Evolutionary conservation across 2,888 invertebrate species (phyloP).

Genomic region (Protodeltote pygarga): DNA sequence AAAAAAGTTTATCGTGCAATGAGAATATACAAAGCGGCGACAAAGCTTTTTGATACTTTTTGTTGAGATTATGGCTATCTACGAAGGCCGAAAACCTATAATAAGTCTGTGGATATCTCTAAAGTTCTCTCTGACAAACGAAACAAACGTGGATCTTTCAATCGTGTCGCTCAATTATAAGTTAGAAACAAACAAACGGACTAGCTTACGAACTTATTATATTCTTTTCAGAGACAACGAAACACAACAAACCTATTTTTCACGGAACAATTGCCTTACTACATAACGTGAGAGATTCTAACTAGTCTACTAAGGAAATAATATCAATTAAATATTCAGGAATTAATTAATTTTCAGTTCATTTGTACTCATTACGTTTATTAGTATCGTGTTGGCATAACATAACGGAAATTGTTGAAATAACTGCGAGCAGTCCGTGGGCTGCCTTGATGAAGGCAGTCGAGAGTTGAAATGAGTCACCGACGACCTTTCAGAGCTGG

Average conservation of each 20-base stretch:
- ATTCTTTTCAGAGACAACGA: too few relatives aligned
- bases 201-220: too few relatives aligned
- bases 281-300: neutral
- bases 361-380: constrained; percentile 8
- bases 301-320: constrained; percentile 8
- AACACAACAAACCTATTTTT: neutral
- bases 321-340: constrained; percentile 7
- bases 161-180: too few relatives aligned
- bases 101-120: too few relatives aligned
- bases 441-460: constrained; percentile 32
- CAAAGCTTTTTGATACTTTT: constrained; percentile 4
- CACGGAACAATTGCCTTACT: neutral
- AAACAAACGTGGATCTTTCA: neutral
- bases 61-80: too few relatives aligned
- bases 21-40: constrained; percentile 5
- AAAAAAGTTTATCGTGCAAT: constrained; percentile 7
- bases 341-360: constrained; percentile 8
- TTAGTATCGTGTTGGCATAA: constrained; percentile 14
- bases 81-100: too few relatives aligned
- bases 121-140: too few relatives aligned
- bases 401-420: constrained; percentile 37
- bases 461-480: constrained; percentile 30
- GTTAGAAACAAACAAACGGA: too few relatives aligned
- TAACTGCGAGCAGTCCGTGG: neutral
- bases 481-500: constrained; percentile 28